phyloP scores from a whole-genome alignment of 2,797 vertebrate species.

The Pachyuromys duprasi region DNA sequence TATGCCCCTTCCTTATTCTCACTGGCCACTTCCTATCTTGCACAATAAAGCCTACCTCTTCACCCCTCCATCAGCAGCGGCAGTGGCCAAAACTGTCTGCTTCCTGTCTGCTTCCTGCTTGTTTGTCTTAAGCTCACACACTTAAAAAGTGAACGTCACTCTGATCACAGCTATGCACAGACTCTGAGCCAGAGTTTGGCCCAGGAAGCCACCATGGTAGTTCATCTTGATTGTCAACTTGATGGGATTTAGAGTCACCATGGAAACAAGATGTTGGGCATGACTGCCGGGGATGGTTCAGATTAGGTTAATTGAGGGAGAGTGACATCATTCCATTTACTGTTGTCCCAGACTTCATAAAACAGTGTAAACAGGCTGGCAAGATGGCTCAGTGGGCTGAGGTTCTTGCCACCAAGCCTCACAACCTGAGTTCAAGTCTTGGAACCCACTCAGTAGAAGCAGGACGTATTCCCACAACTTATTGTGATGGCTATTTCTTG shows the following conservation, averaged over 20 bases:
- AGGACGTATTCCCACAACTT: not conserved
- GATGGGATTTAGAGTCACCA: not conserved
- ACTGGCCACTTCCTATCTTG: slow-evolving; percentile 3
- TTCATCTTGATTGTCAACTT: not conserved
- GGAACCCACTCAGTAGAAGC: not conserved
- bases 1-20: slow-evolving; percentile 16
- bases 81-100: not conserved
- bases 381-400: not conserved
- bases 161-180: not conserved
- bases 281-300: not conserved
- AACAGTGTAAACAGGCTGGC: not conserved
- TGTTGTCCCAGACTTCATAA: not conserved
- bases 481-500: not conserved
- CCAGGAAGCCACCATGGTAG: not conserved
- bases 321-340: not conserved
- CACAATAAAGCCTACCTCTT: not conserved
- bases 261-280: not conserved
- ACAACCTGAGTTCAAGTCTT: not conserved
- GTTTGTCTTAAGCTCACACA: not conserved
- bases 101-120: not conserved
- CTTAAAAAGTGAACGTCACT: not conserved
- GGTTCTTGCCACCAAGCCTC: not conserved
- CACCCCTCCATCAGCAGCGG: not conserved
- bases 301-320: not conserved
- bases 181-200: not conserved